These are phyloP conservation scores for Drosophila nebulosa DNA, from an alignment of 1,140 invertebrate genomes.

Conservation along the genomic window DNA sequence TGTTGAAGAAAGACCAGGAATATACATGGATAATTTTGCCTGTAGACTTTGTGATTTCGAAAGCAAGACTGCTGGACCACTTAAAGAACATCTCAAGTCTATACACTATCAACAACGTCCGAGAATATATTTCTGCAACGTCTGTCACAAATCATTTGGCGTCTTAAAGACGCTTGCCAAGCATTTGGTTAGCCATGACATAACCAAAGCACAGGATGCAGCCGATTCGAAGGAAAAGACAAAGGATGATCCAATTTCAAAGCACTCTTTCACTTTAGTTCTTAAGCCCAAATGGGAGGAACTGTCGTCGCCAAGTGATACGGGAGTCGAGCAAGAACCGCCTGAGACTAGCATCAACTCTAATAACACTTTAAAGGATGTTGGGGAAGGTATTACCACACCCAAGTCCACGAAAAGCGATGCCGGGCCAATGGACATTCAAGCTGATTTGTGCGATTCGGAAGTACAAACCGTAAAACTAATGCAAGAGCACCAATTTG, in stretches of 20 bases:
- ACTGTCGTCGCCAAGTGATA: conserved; percentile 28
- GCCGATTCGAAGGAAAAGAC: neutral
- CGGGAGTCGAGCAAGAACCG: neutral
- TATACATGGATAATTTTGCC: conserved; percentile 7
- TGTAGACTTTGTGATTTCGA: conserved; percentile 49
- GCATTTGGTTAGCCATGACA: conserved; percentile 22
- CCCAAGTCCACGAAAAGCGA: neutral
- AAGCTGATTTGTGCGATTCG: neutral
- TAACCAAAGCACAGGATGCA: neutral
- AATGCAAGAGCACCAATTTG: conserved; percentile 22
- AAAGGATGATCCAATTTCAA: neutral
- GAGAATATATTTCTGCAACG: conserved; percentile 28
- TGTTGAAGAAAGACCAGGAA: neutral
- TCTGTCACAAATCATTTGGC: conserved; percentile 41
- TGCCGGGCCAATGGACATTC: neutral
- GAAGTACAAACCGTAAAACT: neutral
- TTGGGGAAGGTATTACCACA: conserved; percentile 34
- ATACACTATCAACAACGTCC: conserved; percentile 40
- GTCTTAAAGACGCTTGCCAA: conserved; percentile 3
- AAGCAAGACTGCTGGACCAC: rapidly evolving
- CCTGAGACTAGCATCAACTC: neutral
- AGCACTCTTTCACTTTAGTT: neutral
- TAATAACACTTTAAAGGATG: conserved; percentile 38
- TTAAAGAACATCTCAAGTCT: conserved; percentile 29
- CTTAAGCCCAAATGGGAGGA: neutral